Percentiles rank a stretch among this genome's conserved stretches.
phyloP scores from a whole-genome alignment of 2,797 vertebrate genomes.

The Gymnodraco acuticeps region DNA sequence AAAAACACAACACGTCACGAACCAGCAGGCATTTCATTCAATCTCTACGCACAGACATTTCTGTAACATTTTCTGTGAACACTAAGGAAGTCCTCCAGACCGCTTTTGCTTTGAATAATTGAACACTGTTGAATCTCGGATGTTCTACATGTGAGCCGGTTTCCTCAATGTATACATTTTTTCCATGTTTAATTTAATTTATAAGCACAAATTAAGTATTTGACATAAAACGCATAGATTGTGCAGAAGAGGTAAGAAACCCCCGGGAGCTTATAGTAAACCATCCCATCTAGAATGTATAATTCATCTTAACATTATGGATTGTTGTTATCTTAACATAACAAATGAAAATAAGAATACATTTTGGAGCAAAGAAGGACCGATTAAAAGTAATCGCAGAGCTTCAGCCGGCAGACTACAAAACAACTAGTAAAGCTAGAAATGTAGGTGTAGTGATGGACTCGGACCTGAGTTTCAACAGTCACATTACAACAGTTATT shows the following conservation, averaged over 20 bases:
- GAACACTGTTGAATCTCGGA: not conserved
- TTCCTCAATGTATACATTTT: not conserved
- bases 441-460: too few species aligned
- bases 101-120: slow-evolving; percentile 6
- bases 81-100: not conserved
- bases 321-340: too few species aligned
- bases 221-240: not conserved
- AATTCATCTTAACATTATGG: not conserved
- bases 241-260: not conserved
- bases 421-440: too few species aligned
- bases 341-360: too few species aligned
- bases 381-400: too few species aligned
- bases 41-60: not conserved
- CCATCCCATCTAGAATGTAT: not conserved
- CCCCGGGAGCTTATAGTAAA: not conserved
- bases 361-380: too few species aligned
- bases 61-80: too few species aligned
- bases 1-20: slow-evolving; percentile 24
- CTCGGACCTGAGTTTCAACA: too few species aligned
- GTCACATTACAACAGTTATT: too few species aligned
- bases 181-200: slow-evolving; percentile 5
- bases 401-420: not conserved
- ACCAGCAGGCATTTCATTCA: not conserved
- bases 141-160: not conserved
- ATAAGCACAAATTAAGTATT: not conserved